Percentiles rank a stretch among this genome's conserved stretches.
phyloP scores from a whole-genome alignment of 1,140 invertebrate genomes.

The Cydia pomonella region DNA sequence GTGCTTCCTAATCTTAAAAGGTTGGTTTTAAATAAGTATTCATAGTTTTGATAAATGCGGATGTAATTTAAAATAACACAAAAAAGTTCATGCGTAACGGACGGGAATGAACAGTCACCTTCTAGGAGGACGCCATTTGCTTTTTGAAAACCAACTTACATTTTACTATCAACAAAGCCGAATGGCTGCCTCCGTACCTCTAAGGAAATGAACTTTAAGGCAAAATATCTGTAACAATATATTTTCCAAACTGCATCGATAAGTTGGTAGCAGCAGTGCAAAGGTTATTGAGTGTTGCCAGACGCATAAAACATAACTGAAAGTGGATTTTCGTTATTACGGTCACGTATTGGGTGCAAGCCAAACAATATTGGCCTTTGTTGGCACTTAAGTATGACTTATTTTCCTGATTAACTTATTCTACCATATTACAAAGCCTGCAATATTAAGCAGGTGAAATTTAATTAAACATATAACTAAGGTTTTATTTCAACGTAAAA shows the following conservation, averaged over 20 bases:
- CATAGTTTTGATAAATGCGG: no score
- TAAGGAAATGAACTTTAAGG: neutral
- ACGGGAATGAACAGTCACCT: slow-evolving; percentile 3
- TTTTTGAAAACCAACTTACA: neutral
- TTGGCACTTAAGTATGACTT: neutral
- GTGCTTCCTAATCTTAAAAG: no score
- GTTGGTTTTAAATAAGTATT: no score
- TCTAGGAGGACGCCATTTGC: neutral
- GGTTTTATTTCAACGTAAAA: neutral
- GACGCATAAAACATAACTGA: slow-evolving; percentile 30
- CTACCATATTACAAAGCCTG: neutral
- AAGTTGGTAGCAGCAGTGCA: neutral
- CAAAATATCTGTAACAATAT: neutral
- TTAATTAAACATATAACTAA: neutral
- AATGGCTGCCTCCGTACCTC: neutral
- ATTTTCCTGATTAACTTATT: neutral
- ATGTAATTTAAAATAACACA: neutral
- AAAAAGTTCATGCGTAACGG: neutral
- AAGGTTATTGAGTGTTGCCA: slow-evolving; percentile 27
- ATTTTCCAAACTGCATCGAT: slow-evolving; percentile 14
- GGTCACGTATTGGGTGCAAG: slow-evolving; percentile 6
- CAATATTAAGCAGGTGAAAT: neutral
- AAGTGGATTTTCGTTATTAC: slow-evolving; percentile 31
- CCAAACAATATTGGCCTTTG: slow-evolving; percentile 10
- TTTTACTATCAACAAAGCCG: neutral